Evolutionary conservation across 2,113 vertebrate species (phyloP).

Genomic region (Xenopus laevis): DNA sequence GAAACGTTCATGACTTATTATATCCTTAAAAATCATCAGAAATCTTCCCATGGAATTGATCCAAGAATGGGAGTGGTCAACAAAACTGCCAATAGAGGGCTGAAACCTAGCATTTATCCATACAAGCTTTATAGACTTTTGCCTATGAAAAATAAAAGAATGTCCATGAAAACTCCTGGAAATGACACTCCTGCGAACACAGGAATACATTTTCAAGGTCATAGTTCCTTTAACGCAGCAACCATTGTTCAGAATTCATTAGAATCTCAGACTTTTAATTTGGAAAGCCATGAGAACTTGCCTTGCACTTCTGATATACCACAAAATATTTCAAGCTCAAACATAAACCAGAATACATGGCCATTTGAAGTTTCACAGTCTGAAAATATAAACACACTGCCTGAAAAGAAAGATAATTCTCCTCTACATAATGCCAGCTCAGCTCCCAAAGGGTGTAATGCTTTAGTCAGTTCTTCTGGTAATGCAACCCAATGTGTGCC

Average conservation of each 20-base stretch:
- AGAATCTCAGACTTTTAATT: constrained; percentile 62
- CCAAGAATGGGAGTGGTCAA: constrained; percentile 85
- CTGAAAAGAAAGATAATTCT: constrained; percentile 51
- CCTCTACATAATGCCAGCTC: constrained; percentile 33
- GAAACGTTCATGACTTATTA: constrained; percentile 98
- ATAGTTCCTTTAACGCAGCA: constrained; percentile 51
- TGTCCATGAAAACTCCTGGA: constrained; percentile 83
- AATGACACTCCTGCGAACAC: constrained; percentile 70
- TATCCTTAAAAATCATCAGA: constrained; percentile 96
- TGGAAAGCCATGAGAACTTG: constrained; percentile 68
- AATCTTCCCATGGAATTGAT: constrained; percentile 94
- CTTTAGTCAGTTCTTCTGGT: constrained; percentile 44
- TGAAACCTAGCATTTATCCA: constrained; percentile 89
- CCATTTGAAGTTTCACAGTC: constrained; percentile 54
- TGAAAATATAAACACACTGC: constrained; percentile 51
- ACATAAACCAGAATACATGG: constrained; percentile 52
- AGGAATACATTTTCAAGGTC: constrained; percentile 60
- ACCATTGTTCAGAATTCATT: constrained; percentile 58
- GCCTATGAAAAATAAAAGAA: constrained; percentile 91
- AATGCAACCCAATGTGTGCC: constrained; percentile 58
- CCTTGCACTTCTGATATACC: constrained; percentile 52
- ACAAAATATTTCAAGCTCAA: constrained; percentile 47
- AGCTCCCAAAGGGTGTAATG: constrained; percentile 33
- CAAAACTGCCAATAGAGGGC: constrained; percentile 83
- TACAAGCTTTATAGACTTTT: constrained; percentile 94